Percentiles rank a stretch among this genome's conserved stretches.
phyloP scores from a whole-genome alignment of 2,888 invertebrate species.

The Eupithecia tripunctaria region DNA sequence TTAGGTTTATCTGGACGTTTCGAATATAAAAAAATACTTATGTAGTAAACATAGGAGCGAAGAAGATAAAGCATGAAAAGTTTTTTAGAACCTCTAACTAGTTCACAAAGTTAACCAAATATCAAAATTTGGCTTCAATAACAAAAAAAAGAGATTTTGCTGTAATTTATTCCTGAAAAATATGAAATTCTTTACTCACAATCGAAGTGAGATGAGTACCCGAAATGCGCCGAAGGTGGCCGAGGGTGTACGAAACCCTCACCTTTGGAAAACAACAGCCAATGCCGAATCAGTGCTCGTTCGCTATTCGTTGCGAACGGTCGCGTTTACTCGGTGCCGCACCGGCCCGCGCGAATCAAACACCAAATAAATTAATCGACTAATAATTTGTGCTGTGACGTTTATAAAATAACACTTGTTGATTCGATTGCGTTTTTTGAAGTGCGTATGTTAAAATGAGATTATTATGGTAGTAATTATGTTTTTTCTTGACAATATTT shows the following conservation, averaged over 20 bases:
- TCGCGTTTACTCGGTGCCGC: slow-evolving; percentile 49
- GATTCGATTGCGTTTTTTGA: slow-evolving; percentile 46
- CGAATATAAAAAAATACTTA: not conserved
- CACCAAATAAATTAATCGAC: slow-evolving; percentile 62
- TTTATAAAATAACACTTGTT: slow-evolving; percentile 62
- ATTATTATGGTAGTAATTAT: slow-evolving; percentile 7
- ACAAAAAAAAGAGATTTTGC: not conserved
- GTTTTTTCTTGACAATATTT: slow-evolving; percentile 9
- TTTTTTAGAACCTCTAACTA: not conserved
- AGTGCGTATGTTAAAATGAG: slow-evolving; percentile 35
- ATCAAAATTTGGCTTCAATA: not conserved
- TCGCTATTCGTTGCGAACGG: slow-evolving; percentile 63
- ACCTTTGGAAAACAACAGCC: slow-evolving; percentile 80
- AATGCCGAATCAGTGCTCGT: slow-evolving; percentile 80
- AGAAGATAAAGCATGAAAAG: not conserved
- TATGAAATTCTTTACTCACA: slow-evolving; percentile 75
- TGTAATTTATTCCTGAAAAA: slow-evolving; percentile 59
- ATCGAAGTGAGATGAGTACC: slow-evolving; percentile 77
- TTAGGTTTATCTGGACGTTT: not conserved
- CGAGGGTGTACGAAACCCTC: slow-evolving; percentile 76
- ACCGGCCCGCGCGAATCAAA: slow-evolving; percentile 57
- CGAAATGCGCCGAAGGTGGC: slow-evolving; percentile 68
- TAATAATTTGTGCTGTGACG: slow-evolving; percentile 66
- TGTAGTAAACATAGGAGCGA: not conserved
- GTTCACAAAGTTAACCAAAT: not conserved